Conservation (phyloP, 2,797 vertebrate genomes). For the Petrocephalus sullivani region DNA sequence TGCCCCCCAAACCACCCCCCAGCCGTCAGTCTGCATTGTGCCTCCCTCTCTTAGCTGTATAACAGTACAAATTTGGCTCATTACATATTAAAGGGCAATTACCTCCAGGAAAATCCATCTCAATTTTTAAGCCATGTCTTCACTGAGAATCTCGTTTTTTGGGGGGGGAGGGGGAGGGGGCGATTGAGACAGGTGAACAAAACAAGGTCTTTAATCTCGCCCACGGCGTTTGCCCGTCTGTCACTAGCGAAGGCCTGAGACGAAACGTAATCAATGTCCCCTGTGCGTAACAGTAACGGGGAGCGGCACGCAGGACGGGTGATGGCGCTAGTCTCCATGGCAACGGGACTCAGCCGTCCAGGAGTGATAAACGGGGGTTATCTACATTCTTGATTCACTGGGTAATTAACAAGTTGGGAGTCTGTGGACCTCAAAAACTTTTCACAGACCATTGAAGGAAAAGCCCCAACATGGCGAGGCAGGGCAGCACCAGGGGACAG, state of each 20-base stretch:
- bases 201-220: constrained; percentile 18
- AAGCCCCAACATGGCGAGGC: background rate
- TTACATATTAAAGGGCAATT: constrained; percentile 15
- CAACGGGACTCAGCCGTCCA: background rate
- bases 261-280: constrained; percentile 5
- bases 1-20: background rate
- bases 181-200: constrained; percentile 20
- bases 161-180: background rate
- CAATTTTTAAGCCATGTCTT: constrained; percentile 8
- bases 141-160: background rate
- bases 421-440: background rate
- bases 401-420: background rate
- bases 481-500: too few relatives aligned
- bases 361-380: constrained; percentile 10
- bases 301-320: background rate
- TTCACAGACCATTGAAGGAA: background rate
- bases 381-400: background rate
- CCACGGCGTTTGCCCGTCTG: constrained; percentile 1
- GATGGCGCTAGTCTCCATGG: background rate
- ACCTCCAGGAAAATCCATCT: constrained; percentile 13
- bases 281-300: background rate
- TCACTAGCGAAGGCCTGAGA: background rate
- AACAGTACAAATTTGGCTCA: background rate
- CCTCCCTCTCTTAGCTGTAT: background rate
- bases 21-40: background rate